Base-by-base conservation (phyloP, 2,797 vertebrate species). In the Euthynnus affinis region DNA sequence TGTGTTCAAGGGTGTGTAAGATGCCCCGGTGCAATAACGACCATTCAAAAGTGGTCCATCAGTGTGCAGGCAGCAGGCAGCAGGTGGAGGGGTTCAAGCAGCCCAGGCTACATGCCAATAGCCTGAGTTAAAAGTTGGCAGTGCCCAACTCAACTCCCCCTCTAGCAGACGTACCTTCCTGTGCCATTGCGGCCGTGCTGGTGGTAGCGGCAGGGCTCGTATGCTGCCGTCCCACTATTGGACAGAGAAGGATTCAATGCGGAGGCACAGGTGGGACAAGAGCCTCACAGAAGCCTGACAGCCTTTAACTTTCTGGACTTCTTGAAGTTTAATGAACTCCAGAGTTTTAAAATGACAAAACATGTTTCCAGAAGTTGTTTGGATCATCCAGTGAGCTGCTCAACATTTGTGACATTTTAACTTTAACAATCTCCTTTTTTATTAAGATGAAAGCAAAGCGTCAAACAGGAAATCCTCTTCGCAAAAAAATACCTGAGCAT, bases 211-310 rank as follows among this genome's bases (percentile, higher is more conserved):
- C 95, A 95, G 97, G 97, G 95, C 96, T 96, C 94, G 97, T 98
- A 92, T 97, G 96, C 96, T 98, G 97, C 96, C 97, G 96, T 96
- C 97, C 97, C 96, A 97, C 96, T 97, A 97, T 94, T 95, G 95
- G 96, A 97, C 95, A 97, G 93, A 97, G 91, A 95, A 89, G 91
- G 96, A 95, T 96, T 96, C 93, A 95, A 93, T 95, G 92, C 89
- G 94, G 94, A 89, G 94, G 92, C 79, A 81, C 86, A 93, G 90
- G 78, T 62, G 82, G 80, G 82, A 75, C 44, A 46, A 82, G 68
- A 84, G 83, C 74, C 81, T 88, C 46, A 40, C 77, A 78, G 49
- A 58, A 82, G 58, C 58, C 59, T 34, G 14, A 59, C 5, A 56
- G 27, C 46, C 34, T n/a, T 61, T 42, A 52, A 22, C 34, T 72